A percentile compares a stretch with the other conserved stretches of the same genome.
Evolutionary conservation across 2,888 invertebrate species (phyloP).

Genomic region (Lumbricus terrestris): DNA sequence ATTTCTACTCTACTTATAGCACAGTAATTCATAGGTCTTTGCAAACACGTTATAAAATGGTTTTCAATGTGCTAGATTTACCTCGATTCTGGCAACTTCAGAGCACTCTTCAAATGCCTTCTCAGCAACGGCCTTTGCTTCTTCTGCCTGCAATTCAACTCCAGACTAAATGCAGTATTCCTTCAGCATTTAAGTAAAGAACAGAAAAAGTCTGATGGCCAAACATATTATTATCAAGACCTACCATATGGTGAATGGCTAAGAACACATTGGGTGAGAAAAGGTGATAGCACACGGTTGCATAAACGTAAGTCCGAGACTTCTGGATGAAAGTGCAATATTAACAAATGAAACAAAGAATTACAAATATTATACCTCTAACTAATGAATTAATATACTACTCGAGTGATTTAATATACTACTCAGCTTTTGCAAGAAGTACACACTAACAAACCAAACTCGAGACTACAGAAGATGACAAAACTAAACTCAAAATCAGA

Average conservation of each 20-base stretch:
- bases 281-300: too few species aligned
- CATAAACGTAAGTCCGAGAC: too few species aligned
- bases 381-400: not conserved
- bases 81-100: slow-evolving; percentile 59
- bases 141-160: slow-evolving; percentile 55
- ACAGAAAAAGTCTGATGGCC: not conserved
- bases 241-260: too few species aligned
- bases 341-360: not conserved
- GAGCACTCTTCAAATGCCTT: slow-evolving; percentile 60
- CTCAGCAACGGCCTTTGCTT: slow-evolving; percentile 56
- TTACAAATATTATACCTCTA: not conserved
- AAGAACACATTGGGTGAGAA: too few species aligned
- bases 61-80: slow-evolving; percentile 34
- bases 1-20: not conserved
- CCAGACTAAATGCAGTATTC: too few species aligned
- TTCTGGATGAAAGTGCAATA: not conserved
- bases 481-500: not conserved
- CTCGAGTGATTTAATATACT: not conserved
- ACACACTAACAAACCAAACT: not conserved
- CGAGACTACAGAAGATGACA: not conserved
- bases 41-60: not conserved
- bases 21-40: not conserved
- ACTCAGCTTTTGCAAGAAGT: not conserved
- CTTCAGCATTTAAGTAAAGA: not conserved
- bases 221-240: not conserved